Evolutionary conservation across 2,113 vertebrate species (phyloP).

Genomic region (Jacana jacana): DNA sequence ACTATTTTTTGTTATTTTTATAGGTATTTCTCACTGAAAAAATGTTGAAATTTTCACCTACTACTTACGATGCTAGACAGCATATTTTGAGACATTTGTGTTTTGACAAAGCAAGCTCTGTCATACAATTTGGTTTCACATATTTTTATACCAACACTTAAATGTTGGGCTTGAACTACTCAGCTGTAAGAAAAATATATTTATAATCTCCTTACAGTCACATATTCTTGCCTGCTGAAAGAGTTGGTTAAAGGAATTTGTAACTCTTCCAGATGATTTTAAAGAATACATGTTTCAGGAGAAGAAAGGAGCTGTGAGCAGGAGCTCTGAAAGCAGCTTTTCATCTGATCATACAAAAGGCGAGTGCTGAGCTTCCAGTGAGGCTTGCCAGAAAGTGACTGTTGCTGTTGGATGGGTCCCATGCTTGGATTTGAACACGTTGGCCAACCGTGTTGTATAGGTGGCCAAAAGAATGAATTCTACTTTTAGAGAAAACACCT

Average conservation of each 20-base stretch:
- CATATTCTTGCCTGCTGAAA: background rate
- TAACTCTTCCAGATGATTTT: constrained; percentile 30
- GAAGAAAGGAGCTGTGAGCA: background rate
- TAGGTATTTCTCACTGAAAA: background rate
- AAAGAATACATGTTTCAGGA: background rate
- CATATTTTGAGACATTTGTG: constrained; percentile 62
- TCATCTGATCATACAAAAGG: background rate
- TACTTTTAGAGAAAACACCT: constrained; percentile 62
- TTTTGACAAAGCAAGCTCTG: constrained; percentile 67
- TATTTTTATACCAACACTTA: constrained; percentile 62
- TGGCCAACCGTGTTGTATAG: background rate
- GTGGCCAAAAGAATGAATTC: constrained; percentile 44
- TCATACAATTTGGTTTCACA: constrained; percentile 38
- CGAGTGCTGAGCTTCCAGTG: background rate
- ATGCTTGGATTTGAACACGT: background rate
- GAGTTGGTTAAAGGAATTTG: constrained; percentile 1
- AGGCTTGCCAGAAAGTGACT: constrained; percentile 10
- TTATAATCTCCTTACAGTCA: constrained; percentile 28
- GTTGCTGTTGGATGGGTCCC: constrained; percentile 37
- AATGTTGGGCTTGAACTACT: constrained; percentile 56
- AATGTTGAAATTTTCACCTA: background rate
- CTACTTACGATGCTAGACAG: constrained; percentile 22
- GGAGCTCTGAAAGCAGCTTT: constrained; percentile 16
- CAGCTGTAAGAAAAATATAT: constrained; percentile 56
- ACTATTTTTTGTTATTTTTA: background rate